Conservation (phyloP, 2,113 vertebrate species). For the Cettia cetti region DNA sequence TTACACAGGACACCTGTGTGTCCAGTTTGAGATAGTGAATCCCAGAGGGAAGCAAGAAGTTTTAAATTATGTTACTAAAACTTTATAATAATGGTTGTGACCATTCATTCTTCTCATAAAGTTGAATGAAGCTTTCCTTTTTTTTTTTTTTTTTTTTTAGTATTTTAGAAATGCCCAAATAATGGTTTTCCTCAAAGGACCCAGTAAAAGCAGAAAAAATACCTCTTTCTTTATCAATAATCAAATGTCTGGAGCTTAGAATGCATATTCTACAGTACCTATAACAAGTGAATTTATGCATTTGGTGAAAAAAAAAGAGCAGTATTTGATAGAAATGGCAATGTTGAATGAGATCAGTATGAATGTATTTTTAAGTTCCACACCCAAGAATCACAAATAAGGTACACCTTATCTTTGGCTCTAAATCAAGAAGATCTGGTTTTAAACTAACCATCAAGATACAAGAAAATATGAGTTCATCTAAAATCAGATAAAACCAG, state of each 20-base stretch:
- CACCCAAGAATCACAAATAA: neutral
- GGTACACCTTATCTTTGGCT: neutral
- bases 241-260: neutral
- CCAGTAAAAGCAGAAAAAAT: neutral
- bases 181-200: neutral
- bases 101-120: neutral
- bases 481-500: neutral
- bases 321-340: neutral
- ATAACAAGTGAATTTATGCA: neutral
- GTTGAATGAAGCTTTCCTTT: neutral
- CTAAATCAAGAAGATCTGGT: neutral
- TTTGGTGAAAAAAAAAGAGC: neutral
- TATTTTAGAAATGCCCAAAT: neutral
- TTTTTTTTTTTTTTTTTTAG: neutral
- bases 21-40: neutral
- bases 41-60: neutral
- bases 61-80: neutral
- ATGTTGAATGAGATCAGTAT: neutral
- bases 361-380: neutral
- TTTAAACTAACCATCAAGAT: neutral
- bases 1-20: fast-evolving
- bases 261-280: neutral
- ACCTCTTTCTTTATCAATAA: neutral
- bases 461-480: neutral
- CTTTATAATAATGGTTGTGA: neutral